Conservation (phyloP, 2,797 vertebrate species). For the Sebastiscus tertius region DNA sequence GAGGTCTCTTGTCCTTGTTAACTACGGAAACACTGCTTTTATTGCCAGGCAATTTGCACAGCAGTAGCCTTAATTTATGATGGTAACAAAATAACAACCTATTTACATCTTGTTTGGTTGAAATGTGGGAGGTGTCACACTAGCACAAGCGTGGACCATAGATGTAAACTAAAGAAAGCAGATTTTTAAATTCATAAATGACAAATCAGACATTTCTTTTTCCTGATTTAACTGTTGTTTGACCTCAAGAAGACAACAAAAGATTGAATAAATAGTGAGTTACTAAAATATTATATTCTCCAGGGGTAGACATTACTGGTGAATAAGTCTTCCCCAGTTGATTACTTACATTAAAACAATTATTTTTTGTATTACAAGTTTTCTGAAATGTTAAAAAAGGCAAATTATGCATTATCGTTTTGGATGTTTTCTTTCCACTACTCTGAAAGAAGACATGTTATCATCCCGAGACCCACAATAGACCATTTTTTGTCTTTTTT, state of each 20-base stretch:
- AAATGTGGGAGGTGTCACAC: background rate
- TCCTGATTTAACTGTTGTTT: background rate
- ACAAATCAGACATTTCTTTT: background rate
- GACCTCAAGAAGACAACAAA: background rate
- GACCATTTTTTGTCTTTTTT: too few species aligned
- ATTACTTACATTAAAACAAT: too few species aligned
- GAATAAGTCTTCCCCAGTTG: too few species aligned
- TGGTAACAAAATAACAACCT: background rate
- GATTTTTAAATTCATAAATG: background rate
- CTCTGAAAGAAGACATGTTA: too few species aligned
- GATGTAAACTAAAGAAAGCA: background rate
- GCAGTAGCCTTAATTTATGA: background rate
- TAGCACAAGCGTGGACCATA: background rate
- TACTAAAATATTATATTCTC: background rate
- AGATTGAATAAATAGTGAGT: background rate
- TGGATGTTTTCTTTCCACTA: too few species aligned
- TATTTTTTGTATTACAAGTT: too few species aligned
- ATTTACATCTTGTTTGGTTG: background rate
- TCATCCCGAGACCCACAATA: too few species aligned
- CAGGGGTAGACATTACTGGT: too few species aligned
- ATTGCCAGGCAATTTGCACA: background rate
- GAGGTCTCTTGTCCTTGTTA: background rate
- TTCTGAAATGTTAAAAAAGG: too few species aligned
- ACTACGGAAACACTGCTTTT: background rate
- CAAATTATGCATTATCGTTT: too few species aligned